A percentile compares a stretch with the other conserved stretches of the same genome.
phyloP scores from a whole-genome alignment of 64 coral and sea anemone genomes.

The Cladopsammia gracilis region DNA sequence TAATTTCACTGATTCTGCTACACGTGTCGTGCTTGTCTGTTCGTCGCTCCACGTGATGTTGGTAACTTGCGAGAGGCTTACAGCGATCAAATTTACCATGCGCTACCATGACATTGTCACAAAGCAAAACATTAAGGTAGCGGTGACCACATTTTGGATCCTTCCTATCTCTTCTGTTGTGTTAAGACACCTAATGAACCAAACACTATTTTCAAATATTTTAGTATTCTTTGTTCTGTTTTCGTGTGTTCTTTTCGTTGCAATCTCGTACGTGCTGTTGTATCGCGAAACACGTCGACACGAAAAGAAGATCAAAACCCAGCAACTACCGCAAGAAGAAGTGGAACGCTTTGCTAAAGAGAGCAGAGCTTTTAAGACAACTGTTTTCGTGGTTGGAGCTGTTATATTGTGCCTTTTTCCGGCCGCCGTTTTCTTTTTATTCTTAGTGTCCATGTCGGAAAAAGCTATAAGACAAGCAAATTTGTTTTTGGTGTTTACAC shows the following conservation, averaged over 20 bases:
- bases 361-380: not conserved
- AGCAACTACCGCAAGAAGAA: not conserved
- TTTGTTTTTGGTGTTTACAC: not conserved
- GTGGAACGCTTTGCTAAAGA: not conserved
- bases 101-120: not conserved
- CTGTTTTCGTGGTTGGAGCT: not conserved
- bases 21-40: not conserved
- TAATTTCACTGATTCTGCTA: not conserved
- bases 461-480: not conserved
- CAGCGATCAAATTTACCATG: not conserved
- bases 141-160: not conserved
- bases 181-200: not conserved
- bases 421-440: not conserved
- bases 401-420: not conserved
- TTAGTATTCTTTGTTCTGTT: not conserved
- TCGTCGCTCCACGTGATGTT: not conserved
- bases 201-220: not conserved
- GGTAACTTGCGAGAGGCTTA: not conserved
- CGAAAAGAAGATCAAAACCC: not conserved
- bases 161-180: not conserved
- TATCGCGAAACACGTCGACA: not conserved
- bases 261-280: not conserved
- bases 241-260: not conserved
- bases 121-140: not conserved
- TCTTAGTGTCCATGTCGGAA: not conserved